Evolutionary conservation across 2,113 vertebrate genomes (phyloP).

Genomic region (Mungos mungo): DNA sequence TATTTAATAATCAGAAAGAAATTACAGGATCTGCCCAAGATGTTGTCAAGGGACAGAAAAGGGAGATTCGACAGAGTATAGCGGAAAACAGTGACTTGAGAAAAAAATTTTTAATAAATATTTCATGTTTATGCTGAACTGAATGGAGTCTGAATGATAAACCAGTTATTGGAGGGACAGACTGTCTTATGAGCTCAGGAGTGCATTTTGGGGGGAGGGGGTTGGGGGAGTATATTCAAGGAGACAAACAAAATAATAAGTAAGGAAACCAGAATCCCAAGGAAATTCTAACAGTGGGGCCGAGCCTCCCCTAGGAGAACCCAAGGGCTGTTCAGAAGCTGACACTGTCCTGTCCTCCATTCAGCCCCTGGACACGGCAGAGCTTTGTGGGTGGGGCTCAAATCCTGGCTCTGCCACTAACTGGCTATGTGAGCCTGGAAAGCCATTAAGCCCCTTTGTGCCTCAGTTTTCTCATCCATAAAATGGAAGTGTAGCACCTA

Average conservation of each 20-base stretch:
- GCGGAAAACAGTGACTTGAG: slow-evolving; percentile 36
- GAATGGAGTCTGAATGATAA: slow-evolving; percentile 22
- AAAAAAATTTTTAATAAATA: slow-evolving; percentile 44
- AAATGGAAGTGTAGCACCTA: neutral
- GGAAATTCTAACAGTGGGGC: neutral
- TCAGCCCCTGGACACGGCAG: neutral
- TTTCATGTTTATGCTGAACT: slow-evolving; percentile 46
- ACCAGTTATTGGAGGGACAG: neutral
- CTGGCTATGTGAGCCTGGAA: neutral
- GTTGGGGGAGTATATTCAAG: neutral
- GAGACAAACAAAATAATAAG: neutral
- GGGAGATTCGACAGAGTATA: neutral
- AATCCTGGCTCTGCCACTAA: neutral
- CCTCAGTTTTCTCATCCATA: neutral
- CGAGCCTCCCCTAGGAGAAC: neutral
- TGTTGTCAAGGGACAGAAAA: slow-evolving; percentile 48
- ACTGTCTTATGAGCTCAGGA: neutral
- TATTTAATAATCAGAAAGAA: slow-evolving; percentile 48
- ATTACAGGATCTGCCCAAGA: neutral
- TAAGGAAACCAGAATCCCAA: neutral
- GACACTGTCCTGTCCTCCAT: no score
- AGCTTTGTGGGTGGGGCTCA: neutral
- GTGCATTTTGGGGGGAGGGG: neutral
- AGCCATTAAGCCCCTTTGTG: neutral
- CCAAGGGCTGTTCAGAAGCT: neutral